Conservation (phyloP, 2,888 invertebrate species). For the Hydrotaea diabolus region DNA sequence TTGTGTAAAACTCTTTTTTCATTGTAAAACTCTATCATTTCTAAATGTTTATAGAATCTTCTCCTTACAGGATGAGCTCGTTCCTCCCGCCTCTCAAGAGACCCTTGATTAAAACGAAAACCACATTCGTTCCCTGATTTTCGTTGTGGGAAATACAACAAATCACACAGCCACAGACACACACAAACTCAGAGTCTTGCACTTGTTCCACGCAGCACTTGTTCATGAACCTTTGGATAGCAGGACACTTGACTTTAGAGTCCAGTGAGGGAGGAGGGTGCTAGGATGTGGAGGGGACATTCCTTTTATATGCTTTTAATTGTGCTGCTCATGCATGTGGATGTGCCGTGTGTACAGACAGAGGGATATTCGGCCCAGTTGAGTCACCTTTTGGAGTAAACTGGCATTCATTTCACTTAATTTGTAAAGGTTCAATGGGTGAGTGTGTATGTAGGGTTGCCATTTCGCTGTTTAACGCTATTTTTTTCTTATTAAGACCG, state of each 20-base stretch:
- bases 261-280: not conserved
- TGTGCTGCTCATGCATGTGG: no score
- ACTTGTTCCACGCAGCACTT: not conserved
- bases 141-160: conserved; percentile 6
- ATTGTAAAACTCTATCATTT: conserved; percentile 8
- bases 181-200: not conserved
- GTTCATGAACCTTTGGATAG: not conserved
- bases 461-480: no score
- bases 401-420: not conserved
- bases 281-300: not conserved
- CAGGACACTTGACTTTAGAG: not conserved
- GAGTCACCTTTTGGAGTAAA: not conserved
- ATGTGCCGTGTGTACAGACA: no score
- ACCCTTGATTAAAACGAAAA: not conserved
- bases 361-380: not conserved
- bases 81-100: conserved; percentile 13
- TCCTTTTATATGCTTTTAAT: no score
- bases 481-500: no score
- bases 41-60: not conserved
- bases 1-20: conserved; percentile 18
- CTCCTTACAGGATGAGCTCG: not conserved
- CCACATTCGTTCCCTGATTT: conserved; percentile 24
- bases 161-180: not conserved
- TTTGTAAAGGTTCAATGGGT: conserved; percentile 15
- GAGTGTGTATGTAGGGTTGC: not conserved